phyloP scores from a whole-genome alignment of 1,140 invertebrate species.

The Hycleus phaleratus region DNA sequence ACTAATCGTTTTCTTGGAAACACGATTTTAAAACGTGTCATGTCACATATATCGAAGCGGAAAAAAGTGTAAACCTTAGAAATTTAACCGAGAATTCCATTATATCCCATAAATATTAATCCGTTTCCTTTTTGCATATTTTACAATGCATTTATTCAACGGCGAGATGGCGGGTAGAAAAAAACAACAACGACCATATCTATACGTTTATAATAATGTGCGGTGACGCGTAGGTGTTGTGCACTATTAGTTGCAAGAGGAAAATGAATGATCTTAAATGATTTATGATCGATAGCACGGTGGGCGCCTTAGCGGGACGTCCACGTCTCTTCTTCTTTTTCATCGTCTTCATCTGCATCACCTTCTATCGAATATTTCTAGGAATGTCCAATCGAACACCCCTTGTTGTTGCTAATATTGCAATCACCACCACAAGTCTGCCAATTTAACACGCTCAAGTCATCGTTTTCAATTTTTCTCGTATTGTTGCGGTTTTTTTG shows the following conservation, averaged over 20 bases:
- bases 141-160: not conserved
- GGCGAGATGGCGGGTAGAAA: no score
- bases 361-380: no score
- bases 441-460: no score
- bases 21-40: not conserved
- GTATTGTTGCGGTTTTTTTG: no score
- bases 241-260: slow-evolving; percentile 2
- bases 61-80: not conserved
- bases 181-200: no score
- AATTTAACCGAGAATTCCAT: not conserved
- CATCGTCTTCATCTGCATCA: no score
- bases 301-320: slow-evolving; percentile 5
- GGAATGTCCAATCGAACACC: no score
- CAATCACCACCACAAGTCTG: no score
- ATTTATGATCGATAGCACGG: slow-evolving; percentile 1
- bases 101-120: not conserved
- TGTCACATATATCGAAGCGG: not conserved
- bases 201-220: not conserved
- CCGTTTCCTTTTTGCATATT: not conserved
- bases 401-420: no score
- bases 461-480: no score
- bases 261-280: not conserved
- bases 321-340: not conserved
- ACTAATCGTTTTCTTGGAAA: not conserved
- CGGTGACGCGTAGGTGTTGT: slow-evolving; percentile 9